Conservation (phyloP, 35 echinoderm and acorn worm genomes). For the Holothuria glaberrima region DNA sequence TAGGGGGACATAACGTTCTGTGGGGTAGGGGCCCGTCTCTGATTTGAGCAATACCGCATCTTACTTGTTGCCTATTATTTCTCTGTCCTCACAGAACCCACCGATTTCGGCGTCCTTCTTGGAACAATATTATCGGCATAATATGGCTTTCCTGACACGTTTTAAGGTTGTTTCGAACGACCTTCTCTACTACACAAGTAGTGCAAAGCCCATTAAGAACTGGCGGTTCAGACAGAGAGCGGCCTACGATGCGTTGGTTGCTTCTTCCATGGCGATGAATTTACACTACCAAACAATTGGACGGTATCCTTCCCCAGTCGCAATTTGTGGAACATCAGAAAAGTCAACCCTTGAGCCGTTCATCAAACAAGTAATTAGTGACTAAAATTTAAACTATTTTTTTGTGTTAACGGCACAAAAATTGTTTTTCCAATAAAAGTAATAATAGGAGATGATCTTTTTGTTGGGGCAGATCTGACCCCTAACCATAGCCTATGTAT, state of each 20-base stretch:
- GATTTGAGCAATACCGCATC: no score
- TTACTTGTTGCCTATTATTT: neutral
- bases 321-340: constrained; percentile 11
- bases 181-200: constrained; percentile 38
- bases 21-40: no score
- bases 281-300: constrained; percentile 4
- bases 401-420: no score
- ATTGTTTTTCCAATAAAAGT: no score
- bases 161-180: constrained; percentile 62
- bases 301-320: constrained; percentile 39
- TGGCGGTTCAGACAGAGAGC: constrained; percentile 73
- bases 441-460: no score
- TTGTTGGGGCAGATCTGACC: no score
- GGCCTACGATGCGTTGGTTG: constrained; percentile 76
- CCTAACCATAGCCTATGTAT: no score
- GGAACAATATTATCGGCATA: constrained; percentile 69
- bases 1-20: no score
- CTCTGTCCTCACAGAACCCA: constrained; percentile 21
- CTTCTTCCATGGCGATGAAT: constrained; percentile 52
- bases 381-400: no score
- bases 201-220: constrained; percentile 39
- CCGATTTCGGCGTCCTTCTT: constrained; percentile 41
- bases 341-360: constrained; percentile 13
- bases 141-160: constrained; percentile 72
- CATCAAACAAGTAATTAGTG: constrained; percentile 28